Evolutionary conservation across 2,113 vertebrate species (phyloP), one percentile per base, ranked within the genome.

Genomic region (Syrmaticus mikado): DNA sequence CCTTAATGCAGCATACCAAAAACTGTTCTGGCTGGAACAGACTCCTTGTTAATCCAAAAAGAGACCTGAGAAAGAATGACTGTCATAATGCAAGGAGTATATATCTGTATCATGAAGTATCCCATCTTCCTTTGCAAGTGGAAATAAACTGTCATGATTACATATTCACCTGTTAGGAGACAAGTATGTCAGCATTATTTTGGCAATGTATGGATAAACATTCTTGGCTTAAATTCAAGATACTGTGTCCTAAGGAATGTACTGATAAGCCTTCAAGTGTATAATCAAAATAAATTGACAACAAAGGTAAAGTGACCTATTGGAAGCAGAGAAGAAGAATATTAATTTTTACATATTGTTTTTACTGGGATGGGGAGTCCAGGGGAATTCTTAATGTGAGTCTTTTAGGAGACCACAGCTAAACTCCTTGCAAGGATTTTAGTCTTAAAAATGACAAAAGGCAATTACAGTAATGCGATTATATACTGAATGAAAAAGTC

Each of bases 1-100:
- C 45, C 20, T 48, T 52, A 65, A 46, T 13, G 25, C 93, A 66
- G 78, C 98, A 96, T 98, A 99, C 99, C 99, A 92, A 99, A 99
- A 53, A 99, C 99, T 36, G 99, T 99, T 95, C 99, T 98, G 85
- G 99, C 99, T 43, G 99, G 99, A 91, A 99, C 99, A 2, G 99
- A 99, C 88, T 99, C 99, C 97, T 99, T 99, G 95, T 99, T 99
- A 97, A 99, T 99, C 99, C 99, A 99, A 96, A 99, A 99, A 18
- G 99, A 99, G 81, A 99, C 99, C 96, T 99, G 99, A 64, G 99
- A 99, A 86, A 99, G 98, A 96, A 99, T 99, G 87, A 99, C 99
- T 22, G 99, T 99, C 99, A 99, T 99, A 83, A 99, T 99, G 90
- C 99, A 99, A 20, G 99, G 99, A 82, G 99, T 99, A 85, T 99